phyloP scores from a whole-genome alignment of 2,113 vertebrate species.

The Alethe diademata region DNA sequence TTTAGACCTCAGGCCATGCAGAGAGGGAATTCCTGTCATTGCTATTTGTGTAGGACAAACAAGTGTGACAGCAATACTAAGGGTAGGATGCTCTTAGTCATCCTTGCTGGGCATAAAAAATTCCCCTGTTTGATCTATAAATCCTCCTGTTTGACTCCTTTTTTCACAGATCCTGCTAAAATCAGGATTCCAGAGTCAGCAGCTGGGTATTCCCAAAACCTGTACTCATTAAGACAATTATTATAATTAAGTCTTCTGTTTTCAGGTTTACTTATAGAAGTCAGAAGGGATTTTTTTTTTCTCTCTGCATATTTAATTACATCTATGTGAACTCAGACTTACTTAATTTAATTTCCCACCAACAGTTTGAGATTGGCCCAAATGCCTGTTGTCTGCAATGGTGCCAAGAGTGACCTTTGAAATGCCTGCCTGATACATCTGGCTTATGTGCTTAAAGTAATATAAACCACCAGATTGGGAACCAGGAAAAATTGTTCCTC shows the following conservation, averaged over 20 bases:
- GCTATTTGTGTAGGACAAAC: not conserved
- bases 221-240: constrained; percentile 30
- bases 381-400: not conserved
- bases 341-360: constrained; percentile 5
- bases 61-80: not conserved
- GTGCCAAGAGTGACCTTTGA: not conserved
- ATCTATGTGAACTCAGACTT: not conserved
- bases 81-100: not conserved
- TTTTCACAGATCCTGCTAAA: not conserved
- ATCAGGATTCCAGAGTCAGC: not conserved
- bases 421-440: not conserved
- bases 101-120: not conserved
- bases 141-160: not conserved
- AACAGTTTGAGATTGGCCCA: not conserved
- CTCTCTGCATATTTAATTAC: not conserved
- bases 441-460: not conserved
- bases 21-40: not conserved
- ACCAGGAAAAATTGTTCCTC: not conserved
- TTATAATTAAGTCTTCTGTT: constrained; percentile 45
- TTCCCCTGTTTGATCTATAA: not conserved
- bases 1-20: not conserved
- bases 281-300: not conserved
- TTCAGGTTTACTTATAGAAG: constrained; percentile 18
- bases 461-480: not conserved
- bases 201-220: constrained; percentile 17